Percentiles rank a stretch among this genome's conserved stretches.
These are phyloP conservation scores for Camponotus floridanus DNA, from an alignment of 1,140 invertebrate genomes.

Conservation along the genomic window DNA sequence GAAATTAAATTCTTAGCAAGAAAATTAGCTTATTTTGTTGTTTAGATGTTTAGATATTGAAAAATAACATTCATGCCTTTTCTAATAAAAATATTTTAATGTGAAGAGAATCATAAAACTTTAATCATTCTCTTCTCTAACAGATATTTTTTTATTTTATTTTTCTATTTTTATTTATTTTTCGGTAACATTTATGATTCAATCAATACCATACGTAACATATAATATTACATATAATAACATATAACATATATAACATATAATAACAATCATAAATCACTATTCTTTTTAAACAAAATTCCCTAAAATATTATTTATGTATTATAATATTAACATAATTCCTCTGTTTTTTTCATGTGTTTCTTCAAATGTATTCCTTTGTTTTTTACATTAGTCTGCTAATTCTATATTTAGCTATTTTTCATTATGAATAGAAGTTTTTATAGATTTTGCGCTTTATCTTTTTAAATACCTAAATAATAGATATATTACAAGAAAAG, in stretches of 20 bases:
- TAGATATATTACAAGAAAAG: neutral
- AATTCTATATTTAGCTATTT: neutral
- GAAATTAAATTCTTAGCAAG: neutral
- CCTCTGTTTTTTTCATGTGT: neutral
- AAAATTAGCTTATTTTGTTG: neutral
- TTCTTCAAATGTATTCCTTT: too few species aligned
- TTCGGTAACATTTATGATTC: neutral
- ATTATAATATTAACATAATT: neutral
- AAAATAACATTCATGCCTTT: neutral
- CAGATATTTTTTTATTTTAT: neutral
- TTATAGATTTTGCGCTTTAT: neutral
- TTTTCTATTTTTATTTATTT: too few species aligned
- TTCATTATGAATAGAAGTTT: constrained; percentile 23
- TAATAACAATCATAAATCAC: neutral
- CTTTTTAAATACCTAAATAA: neutral
- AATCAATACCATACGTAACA: neutral
- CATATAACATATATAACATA: too few species aligned
- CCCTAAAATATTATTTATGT: neutral
- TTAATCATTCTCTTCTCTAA: neutral
- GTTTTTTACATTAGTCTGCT: neutral
- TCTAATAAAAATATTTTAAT: neutral
- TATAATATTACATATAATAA: too few species aligned
- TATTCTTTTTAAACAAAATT: neutral
- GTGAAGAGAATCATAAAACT: neutral
- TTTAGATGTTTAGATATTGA: neutral